Percentiles rank a stretch among this genome's conserved stretches.
Conservation (phyloP, 2,888 invertebrate species). For the Sepiola atlantica region DNA sequence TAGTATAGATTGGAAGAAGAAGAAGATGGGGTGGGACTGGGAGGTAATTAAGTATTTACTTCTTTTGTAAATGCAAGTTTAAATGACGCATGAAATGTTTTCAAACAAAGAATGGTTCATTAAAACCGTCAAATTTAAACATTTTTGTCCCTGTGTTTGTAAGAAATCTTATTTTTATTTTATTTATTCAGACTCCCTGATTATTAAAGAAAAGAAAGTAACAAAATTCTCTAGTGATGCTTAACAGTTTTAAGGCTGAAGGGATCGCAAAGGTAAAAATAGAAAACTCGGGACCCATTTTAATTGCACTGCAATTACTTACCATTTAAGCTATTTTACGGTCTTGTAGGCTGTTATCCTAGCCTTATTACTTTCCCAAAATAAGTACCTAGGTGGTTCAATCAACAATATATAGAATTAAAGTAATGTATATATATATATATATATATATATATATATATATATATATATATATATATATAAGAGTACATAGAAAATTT, state of each 20-base stretch:
- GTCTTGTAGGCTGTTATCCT: neutral
- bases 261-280: neutral
- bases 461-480: neutral
- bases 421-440: neutral
- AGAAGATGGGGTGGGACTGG: too few species aligned
- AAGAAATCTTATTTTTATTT: neutral
- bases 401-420: neutral
- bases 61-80: neutral
- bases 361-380: neutral
- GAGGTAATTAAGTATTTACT: neutral
- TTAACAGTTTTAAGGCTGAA: neutral
- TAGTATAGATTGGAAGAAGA: too few species aligned
- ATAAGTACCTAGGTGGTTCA: neutral
- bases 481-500: neutral
- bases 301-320: neutral
- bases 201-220: neutral
- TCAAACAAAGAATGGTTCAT: neutral
- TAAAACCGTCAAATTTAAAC: neutral
- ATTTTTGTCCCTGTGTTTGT: neutral
- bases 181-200: neutral
- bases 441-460: neutral
- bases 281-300: neutral
- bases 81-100: neutral
- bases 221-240: neutral
- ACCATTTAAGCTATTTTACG: neutral